phyloP scores from a whole-genome alignment of 2,797 vertebrate genomes.

The Chaetodon trifasciatus region DNA sequence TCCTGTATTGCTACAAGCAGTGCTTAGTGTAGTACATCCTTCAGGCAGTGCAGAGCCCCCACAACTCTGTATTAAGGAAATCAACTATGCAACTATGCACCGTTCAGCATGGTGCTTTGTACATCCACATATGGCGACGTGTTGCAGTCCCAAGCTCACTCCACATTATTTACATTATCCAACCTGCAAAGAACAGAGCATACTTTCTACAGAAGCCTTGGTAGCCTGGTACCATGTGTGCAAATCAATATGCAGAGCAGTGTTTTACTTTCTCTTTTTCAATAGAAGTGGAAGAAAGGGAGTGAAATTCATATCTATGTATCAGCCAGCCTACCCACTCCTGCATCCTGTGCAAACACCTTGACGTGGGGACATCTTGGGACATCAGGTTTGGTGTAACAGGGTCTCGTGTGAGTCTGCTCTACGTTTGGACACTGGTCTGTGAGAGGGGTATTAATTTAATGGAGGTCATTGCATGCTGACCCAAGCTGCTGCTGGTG shows the following conservation, averaged over 20 bases:
- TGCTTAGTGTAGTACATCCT: background rate
- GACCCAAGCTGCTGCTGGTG: constrained; percentile 20
- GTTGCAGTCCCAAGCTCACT: background rate
- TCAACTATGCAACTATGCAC: background rate
- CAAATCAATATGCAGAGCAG: background rate
- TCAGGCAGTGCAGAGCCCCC: background rate
- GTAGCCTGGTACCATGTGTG: background rate
- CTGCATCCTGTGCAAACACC: background rate
- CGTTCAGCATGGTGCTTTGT: background rate
- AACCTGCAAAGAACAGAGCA: background rate
- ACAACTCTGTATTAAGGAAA: background rate
- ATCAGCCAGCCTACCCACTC: background rate
- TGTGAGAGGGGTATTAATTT: background rate
- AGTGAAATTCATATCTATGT: background rate
- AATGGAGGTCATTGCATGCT: background rate
- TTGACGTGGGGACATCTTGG: background rate
- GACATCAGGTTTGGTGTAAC: background rate
- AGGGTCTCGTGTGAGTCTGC: background rate
- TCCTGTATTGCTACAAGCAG: background rate
- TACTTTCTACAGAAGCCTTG: background rate
- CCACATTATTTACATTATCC: background rate
- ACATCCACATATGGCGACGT: background rate
- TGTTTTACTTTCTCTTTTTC: background rate
- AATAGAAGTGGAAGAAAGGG: background rate
- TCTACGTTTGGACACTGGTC: background rate